Conservation (phyloP, 2,113 vertebrate genomes). For the Sorex araneus region DNA sequence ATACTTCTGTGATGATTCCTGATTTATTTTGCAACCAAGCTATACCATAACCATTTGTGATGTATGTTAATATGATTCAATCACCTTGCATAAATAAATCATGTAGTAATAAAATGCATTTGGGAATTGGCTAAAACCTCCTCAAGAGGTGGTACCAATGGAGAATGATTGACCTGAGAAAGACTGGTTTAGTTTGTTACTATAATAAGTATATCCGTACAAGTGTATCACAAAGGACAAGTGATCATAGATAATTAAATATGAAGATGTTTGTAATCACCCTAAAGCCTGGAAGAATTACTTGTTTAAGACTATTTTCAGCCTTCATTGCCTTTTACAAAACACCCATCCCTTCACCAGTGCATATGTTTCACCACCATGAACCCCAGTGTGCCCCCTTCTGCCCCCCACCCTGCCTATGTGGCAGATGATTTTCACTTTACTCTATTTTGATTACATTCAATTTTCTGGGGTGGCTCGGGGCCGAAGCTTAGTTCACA, state of each 20-base stretch:
- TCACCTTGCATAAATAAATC: constrained; percentile 53
- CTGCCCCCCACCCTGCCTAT: too few relatives aligned
- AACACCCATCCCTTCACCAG: too few relatives aligned
- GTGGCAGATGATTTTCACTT: too few relatives aligned
- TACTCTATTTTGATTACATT: too few relatives aligned
- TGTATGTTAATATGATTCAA: constrained; percentile 61
- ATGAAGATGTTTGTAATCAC: constrained; percentile 56
- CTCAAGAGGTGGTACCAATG: constrained; percentile 16
- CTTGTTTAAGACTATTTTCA: constrained; percentile 42
- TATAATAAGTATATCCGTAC: constrained; percentile 18
- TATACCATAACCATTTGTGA: not conserved
- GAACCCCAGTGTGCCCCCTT: too few relatives aligned
- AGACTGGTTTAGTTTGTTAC: constrained; percentile 53
- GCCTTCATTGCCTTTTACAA: constrained; percentile 47
- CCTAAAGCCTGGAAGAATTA: constrained; percentile 42
- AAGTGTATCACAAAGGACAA: constrained; percentile 68
- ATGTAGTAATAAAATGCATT: constrained; percentile 27
- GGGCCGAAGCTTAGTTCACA: too few relatives aligned
- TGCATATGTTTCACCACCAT: too few relatives aligned
- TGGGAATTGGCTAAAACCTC: not conserved
- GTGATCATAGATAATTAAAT: constrained; percentile 31
- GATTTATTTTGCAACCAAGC: constrained; percentile 50
- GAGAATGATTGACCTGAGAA: constrained; percentile 54
- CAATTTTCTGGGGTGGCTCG: too few relatives aligned
- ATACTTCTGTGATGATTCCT: constrained; percentile 33